These are phyloP conservation scores for Rhadina sibilatrix DNA, from an alignment of 2,113 vertebrate genomes.

Conservation along the genomic window DNA sequence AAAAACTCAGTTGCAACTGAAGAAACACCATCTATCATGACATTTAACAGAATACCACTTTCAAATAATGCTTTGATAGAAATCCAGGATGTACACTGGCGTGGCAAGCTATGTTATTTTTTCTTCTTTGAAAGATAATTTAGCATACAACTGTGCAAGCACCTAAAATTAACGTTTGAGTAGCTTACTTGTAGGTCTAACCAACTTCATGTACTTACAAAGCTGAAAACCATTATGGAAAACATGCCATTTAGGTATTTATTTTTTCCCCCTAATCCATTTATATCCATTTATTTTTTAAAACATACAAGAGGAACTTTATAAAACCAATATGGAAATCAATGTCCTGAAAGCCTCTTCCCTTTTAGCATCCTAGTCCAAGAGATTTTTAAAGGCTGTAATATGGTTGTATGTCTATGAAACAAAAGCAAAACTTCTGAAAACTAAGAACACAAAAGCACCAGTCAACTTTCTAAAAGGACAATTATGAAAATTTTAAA, in stretches of 20 bases:
- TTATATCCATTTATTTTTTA: not conserved
- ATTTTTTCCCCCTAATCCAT: not conserved
- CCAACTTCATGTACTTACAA: not conserved
- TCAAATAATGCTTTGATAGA: not conserved
- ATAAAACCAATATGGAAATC: not conserved
- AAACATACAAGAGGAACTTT: not conserved
- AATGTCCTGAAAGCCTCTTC: not conserved
- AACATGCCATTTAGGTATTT: not conserved
- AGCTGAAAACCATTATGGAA: not conserved
- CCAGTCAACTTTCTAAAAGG: not conserved
- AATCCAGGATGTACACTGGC: not conserved
- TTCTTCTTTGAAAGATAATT: not conserved
- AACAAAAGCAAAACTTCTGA: not conserved
- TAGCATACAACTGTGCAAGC: not conserved
- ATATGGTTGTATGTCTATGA: not conserved
- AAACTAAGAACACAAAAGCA: not conserved
- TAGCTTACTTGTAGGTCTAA: not conserved
- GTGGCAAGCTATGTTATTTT: not conserved
- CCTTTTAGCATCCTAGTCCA: not conserved
- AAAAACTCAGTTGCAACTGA: not conserved
- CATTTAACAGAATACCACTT: accelerated
- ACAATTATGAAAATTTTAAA: not conserved
- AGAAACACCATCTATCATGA: not conserved
- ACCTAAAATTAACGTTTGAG: not conserved
- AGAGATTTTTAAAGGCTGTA: not conserved